Evolutionary conservation across 2,113 vertebrate species (phyloP).

Genomic region (Neogobius melanostomus): DNA sequence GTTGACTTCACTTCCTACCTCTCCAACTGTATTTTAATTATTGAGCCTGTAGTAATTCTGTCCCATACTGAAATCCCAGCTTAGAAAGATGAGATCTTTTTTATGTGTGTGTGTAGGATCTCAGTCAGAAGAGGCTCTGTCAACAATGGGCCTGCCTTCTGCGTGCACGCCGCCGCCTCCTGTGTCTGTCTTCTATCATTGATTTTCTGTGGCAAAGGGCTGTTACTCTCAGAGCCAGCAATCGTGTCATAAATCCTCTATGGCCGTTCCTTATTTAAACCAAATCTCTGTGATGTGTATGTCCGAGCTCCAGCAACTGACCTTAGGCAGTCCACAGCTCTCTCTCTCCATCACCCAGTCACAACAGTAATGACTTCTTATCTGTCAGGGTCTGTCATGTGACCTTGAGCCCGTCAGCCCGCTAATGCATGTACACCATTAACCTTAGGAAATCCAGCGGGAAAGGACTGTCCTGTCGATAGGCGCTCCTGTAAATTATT

Average conservation of each 20-base stretch:
- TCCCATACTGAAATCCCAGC: no score
- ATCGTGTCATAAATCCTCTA: slow-evolving; percentile 18
- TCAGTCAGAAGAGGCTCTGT: no score
- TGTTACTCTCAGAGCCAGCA: slow-evolving; percentile 11
- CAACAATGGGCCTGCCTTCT: background rate
- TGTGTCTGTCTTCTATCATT: slow-evolving; percentile 34
- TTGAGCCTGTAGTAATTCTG: no score
- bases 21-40: no score
- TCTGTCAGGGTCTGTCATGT: slow-evolving; percentile 59
- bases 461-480: slow-evolving; percentile 34
- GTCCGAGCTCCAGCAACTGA: slow-evolving; percentile 8
- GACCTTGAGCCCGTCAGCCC: slow-evolving; percentile 70
- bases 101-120: no score
- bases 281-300: slow-evolving; percentile 4
- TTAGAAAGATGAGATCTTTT: no score
- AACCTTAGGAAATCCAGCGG: slow-evolving; percentile 64
- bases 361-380: slow-evolving; percentile 55
- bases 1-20: no score
- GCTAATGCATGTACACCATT: slow-evolving; percentile 72
- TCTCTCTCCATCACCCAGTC: slow-evolving; percentile 4
- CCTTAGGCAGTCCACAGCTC: background rate
- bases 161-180: background rate
- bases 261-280: slow-evolving; percentile 13
- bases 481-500: slow-evolving; percentile 60
- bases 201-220: slow-evolving; percentile 19